Percentiles rank a stretch among this genome's conserved stretches.
Evolutionary conservation across 2,113 vertebrate genomes (phyloP).

Genomic region (Caranx ignobilis): DNA sequence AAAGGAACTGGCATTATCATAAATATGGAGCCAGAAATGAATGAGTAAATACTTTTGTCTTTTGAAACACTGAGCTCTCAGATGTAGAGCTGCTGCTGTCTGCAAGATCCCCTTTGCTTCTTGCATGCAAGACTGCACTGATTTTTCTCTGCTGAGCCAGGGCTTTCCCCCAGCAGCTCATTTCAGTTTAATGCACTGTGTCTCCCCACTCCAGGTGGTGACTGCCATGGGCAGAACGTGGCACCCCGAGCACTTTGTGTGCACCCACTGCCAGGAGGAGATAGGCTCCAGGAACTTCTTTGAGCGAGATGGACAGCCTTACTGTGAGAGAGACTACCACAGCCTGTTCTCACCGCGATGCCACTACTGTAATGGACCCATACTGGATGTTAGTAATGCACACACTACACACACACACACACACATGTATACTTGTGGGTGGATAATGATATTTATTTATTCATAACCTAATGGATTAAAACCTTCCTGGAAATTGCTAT

Average conservation of each 20-base stretch:
- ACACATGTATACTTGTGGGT: neutral
- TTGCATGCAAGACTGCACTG: slow-evolving; percentile 17
- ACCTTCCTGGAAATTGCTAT: slow-evolving; percentile 46
- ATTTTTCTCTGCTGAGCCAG: slow-evolving; percentile 36
- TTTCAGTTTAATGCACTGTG: slow-evolving; percentile 48
- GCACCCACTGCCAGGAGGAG: slow-evolving; percentile 97
- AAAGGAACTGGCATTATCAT: neutral
- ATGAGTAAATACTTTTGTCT: neutral
- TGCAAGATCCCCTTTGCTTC: neutral
- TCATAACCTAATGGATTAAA: slow-evolving; percentile 66
- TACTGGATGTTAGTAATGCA: slow-evolving; percentile 91
- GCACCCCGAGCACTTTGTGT: slow-evolving; percentile 98
- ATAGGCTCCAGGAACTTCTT: slow-evolving; percentile 97
- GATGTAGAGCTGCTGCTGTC: slow-evolving; percentile 2
- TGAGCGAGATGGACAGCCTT: slow-evolving; percentile 94
- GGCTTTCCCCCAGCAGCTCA: slow-evolving; percentile 29
- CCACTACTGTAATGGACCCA: slow-evolving; percentile 96
- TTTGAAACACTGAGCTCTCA: neutral
- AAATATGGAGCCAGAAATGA: neutral
- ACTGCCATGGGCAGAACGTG: slow-evolving; percentile 97
- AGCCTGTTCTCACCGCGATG: slow-evolving; percentile 95
- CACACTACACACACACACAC: neutral
- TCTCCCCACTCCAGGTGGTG: slow-evolving; percentile 87
- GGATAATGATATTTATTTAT: slow-evolving; percentile 70
- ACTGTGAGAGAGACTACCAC: slow-evolving; percentile 97